Evolutionary conservation across 2,113 vertebrate genomes (phyloP).

Genomic region (Saccopteryx leptura): DNA sequence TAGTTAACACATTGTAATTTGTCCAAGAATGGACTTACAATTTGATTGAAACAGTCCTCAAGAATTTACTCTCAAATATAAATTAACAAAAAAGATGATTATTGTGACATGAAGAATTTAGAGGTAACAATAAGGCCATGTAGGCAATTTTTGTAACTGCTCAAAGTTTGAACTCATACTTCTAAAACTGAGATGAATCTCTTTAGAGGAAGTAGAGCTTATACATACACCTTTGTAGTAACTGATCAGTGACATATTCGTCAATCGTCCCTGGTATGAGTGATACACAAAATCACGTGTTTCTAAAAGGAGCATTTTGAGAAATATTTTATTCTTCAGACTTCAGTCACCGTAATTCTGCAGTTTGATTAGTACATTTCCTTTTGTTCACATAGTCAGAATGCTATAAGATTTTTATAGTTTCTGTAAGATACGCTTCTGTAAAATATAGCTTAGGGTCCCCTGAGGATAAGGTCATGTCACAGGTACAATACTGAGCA

Average conservation of each 20-base stretch:
- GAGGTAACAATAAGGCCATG: neutral
- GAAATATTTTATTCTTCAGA: conserved; percentile 18
- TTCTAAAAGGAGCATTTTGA: neutral
- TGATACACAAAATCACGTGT: neutral
- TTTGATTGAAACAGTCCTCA: neutral
- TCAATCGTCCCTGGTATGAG: neutral
- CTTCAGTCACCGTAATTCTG: neutral
- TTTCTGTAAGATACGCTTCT: neutral
- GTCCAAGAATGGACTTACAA: conserved; percentile 1
- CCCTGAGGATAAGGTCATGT: neutral
- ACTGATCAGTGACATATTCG: neutral
- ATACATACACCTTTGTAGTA: neutral
- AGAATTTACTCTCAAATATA: neutral
- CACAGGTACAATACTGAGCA: neutral
- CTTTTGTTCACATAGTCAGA: neutral
- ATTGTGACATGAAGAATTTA: conserved; percentile 5
- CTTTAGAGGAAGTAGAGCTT: neutral
- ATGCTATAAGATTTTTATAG: neutral
- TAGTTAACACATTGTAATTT: neutral
- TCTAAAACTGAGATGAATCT: neutral
- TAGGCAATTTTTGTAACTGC: neutral
- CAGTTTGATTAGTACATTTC: neutral
- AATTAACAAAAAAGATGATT: neutral
- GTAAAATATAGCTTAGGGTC: neutral
- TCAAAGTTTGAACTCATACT: neutral